Conservation (phyloP, 2,797 vertebrate species). For the Tauraco hartlaubi region DNA sequence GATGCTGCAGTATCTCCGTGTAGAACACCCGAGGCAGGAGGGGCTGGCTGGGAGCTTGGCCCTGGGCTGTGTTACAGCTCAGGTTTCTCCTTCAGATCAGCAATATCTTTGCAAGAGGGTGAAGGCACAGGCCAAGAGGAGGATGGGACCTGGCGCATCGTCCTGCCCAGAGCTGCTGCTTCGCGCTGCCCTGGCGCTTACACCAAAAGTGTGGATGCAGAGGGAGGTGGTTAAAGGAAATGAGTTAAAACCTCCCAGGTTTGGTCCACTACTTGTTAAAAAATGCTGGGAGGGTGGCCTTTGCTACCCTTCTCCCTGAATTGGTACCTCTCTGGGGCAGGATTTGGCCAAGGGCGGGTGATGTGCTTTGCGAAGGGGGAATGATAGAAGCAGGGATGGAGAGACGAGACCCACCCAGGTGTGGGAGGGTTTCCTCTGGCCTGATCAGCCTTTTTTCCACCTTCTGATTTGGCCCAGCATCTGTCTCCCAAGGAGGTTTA, state of each 20-base stretch:
- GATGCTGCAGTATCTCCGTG: not conserved
- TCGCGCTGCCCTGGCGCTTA: accelerated
- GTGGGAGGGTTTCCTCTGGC: not conserved
- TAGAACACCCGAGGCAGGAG: not conserved
- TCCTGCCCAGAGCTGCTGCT: not conserved
- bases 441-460: accelerated
- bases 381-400: not conserved
- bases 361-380: not conserved
- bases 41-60: not conserved
- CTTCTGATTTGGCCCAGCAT: not conserved
- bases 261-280: not conserved
- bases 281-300: not conserved
- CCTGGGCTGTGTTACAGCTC: not conserved
- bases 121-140: not conserved
- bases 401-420: accelerated
- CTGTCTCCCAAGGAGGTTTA: not conserved
- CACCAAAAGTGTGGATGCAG: not conserved
- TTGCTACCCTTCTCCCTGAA: not conserved
- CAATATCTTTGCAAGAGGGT: not conserved
- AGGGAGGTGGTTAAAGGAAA: not conserved
- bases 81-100: not conserved
- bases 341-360: not conserved
- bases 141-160: not conserved
- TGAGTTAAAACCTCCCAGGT: not conserved
- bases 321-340: not conserved